Base-by-base conservation (phyloP, 2,888 invertebrate species). In the Aphidius colemani region DNA sequence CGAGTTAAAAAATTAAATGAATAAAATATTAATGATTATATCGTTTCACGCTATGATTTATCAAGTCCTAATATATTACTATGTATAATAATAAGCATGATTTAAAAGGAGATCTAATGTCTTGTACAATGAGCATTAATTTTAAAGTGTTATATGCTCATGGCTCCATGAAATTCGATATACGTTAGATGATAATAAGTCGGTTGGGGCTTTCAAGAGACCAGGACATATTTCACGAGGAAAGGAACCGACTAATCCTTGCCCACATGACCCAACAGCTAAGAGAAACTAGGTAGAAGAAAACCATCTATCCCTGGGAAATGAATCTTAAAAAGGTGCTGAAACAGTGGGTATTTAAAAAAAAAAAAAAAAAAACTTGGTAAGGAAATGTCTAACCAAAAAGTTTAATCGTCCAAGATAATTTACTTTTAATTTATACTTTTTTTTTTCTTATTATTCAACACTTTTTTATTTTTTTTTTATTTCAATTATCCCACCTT, bases 111-210 rank as follows among this genome's bases (percentile, higher is more conserved):
- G 10, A 51, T 44, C 10, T 51, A 51, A 51, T 10, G 59, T 59
- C 18, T 11, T 50, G 39, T 18, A 43, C 44, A 51, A 59, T 51
- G 18, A 50, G 18, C 51, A 59, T 59, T 51, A 51, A 59, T 51
- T 30, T 51, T 51, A 41, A 43, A 7, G 39, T 3, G 30, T 40
- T 46, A n/a, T 43, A 18, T 43, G 11, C n/a, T 43, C 39, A 18
- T 7, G 39, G 46, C n/a, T 39, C 45, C 18, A 40, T 46, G 48
- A 55, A 61, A 61, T 55, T 61, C 48, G 61, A 55, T 53, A 46
- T 41, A 9, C 44, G 11, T 49, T 57, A 11, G 13, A 11, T 10
- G 53, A 30, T 61, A 55, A 61, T 55, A 61, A 53, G 46, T 61
- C 48, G 11, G 13, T 39, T 39, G 10, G 40, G 40, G 39, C 6